Evolutionary conservation across 2,888 invertebrate species (phyloP).

Genomic region (Parascotia fuliginaria): DNA sequence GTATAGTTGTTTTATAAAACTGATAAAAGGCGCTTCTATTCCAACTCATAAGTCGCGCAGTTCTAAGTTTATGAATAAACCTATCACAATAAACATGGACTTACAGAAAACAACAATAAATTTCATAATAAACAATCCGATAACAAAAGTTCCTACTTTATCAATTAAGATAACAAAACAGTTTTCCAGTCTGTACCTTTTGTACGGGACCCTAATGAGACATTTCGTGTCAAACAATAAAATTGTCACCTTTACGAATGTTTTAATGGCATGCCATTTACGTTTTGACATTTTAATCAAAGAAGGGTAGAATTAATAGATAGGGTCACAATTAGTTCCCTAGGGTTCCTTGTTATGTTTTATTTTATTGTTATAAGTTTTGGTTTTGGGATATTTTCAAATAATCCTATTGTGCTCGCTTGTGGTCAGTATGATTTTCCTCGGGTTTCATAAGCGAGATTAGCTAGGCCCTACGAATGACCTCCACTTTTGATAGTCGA

Average conservation of each 20-base stretch:
- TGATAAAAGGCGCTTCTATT: no score
- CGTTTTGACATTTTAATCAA: conserved; percentile 71
- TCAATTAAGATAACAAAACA: conserved; percentile 15
- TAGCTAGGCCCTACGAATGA: no score
- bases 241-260: conserved; percentile 55
- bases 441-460: neutral
- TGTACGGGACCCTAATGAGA: conserved; percentile 38
- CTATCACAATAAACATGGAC: neutral
- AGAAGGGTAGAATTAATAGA: conserved; percentile 51
- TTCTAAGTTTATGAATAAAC: neutral
- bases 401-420: neutral
- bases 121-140: conserved; percentile 4
- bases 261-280: conserved; percentile 63
- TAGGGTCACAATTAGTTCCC: conserved; percentile 38
- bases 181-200: conserved; percentile 22
- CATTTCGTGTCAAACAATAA: conserved; percentile 50
- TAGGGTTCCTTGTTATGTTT: conserved; percentile 27
- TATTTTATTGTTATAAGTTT: conserved; percentile 16
- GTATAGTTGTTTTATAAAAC: no score
- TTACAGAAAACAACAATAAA: conserved; percentile 1
- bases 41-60: no score
- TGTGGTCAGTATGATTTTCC: neutral
- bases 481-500: no score
- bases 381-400: neutral
- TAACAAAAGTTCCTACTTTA: conserved; percentile 12